These are phyloP conservation scores for Limnephilus lunatus DNA, from an alignment of 2,888 invertebrate genomes.

Conservation along the genomic window DNA sequence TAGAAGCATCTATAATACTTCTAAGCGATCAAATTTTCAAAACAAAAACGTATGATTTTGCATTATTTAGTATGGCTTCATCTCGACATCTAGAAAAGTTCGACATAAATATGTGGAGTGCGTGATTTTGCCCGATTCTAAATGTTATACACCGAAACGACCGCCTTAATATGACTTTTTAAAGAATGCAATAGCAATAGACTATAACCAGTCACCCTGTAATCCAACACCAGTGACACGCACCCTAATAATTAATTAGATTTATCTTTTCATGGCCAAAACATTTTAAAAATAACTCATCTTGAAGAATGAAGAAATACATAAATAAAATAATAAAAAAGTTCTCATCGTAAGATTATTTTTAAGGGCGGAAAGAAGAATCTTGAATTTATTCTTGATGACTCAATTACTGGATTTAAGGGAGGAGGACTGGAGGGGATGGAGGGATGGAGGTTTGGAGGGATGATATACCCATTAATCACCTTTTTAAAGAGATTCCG, in stretches of 20 bases:
- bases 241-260: neutral
- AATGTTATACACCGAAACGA: too few species aligned
- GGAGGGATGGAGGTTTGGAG: neutral
- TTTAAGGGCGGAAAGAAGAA: conserved; percentile 21
- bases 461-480: conserved; percentile 33
- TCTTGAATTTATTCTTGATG: conserved; percentile 11
- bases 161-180: too few species aligned
- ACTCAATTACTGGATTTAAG: conserved; percentile 39
- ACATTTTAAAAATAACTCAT: neutral
- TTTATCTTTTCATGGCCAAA: neutral
- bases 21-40: too few species aligned
- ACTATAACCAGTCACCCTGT: neutral
- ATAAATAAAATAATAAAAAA: neutral
- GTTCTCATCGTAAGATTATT: neutral
- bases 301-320: neutral
- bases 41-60: too few species aligned
- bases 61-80: too few species aligned
- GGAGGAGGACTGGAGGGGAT: neutral
- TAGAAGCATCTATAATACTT: too few species aligned
- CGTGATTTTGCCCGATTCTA: too few species aligned
- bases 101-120: too few species aligned
- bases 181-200: neutral
- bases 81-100: too few species aligned
- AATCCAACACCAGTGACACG: too few species aligned
- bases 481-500: neutral